These are phyloP conservation scores for Petrolisthes manimaculis DNA, from an alignment of 2,888 invertebrate species.

Conservation along the genomic window DNA sequence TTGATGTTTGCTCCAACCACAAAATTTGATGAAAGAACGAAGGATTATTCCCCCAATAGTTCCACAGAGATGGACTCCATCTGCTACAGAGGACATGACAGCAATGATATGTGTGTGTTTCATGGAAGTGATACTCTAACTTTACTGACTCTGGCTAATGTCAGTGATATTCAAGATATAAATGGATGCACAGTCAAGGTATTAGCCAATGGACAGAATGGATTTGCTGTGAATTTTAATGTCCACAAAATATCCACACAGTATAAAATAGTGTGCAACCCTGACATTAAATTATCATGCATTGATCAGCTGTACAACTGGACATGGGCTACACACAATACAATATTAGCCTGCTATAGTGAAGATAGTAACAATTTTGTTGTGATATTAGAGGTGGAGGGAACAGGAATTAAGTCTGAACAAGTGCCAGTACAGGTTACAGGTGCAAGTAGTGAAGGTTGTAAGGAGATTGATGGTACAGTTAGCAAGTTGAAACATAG, in stretches of 20 bases:
- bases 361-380: slow-evolving; percentile 66
- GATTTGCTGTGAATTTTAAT: slow-evolving; percentile 42
- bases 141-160: slow-evolving; percentile 39
- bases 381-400: slow-evolving; percentile 64
- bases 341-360: slow-evolving; percentile 71
- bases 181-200: slow-evolving; percentile 55
- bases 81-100: slow-evolving; percentile 41
- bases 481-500: no score
- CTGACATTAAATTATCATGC: neutral
- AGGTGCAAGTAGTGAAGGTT: neutral
- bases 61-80: slow-evolving; percentile 51
- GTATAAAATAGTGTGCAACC: slow-evolving; percentile 67
- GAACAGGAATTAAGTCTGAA: slow-evolving; percentile 27
- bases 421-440: slow-evolving; percentile 22
- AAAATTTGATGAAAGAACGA: neutral
- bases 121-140: slow-evolving; percentile 50
- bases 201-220: slow-evolving; percentile 65
- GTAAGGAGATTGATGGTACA: no score
- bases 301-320: slow-evolving; percentile 71
- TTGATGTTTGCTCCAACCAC: slow-evolving; percentile 73
- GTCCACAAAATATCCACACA: slow-evolving; percentile 66
- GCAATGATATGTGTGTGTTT: slow-evolving; percentile 69
- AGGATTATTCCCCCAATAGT: slow-evolving; percentile 16
- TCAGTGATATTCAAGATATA: slow-evolving; percentile 29
- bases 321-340: slow-evolving; percentile 73